Percentiles rank a stretch among this genome's conserved stretches.
Evolutionary conservation across 2,113 vertebrate species (phyloP).

Genomic region (Ursus arctos): DNA sequence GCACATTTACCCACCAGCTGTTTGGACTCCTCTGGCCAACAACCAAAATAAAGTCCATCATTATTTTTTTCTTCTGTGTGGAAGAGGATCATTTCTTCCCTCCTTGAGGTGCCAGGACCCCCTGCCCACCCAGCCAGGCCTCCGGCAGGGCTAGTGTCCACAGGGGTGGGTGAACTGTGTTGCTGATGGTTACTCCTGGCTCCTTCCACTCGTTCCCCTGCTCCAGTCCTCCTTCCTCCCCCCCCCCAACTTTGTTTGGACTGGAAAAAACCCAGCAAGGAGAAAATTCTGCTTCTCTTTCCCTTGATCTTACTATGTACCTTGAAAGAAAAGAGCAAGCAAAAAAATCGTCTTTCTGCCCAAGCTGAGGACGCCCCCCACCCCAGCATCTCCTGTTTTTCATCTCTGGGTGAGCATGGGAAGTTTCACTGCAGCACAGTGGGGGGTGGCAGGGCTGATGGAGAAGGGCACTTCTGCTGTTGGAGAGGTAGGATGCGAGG

Average conservation of each 20-base stretch:
- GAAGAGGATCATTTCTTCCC: conserved; percentile 36
- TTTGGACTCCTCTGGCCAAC: conserved; percentile 80
- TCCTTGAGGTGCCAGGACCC: too few species aligned
- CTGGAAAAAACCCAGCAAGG: neutral
- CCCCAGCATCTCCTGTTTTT: neutral
- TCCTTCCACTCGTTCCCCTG: neutral
- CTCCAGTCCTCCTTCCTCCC: neutral
- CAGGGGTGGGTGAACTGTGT: too few species aligned
- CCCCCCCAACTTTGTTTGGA: neutral
- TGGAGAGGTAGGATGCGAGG: neutral
- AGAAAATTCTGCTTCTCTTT: neutral
- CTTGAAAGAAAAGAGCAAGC: neutral
- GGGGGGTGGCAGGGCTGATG: too few species aligned
- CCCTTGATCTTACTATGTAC: neutral
- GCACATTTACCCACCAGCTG: conserved; percentile 79
- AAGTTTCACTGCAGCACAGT: neutral
- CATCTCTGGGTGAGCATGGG: neutral
- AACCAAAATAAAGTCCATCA: conserved; percentile 83
- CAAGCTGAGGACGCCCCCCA: too few species aligned
- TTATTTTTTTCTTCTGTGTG: conserved; percentile 83
- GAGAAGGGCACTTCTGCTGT: neutral
- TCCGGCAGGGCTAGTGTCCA: fast-evolving
- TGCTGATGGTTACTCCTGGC: neutral
- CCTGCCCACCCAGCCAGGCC: neutral
- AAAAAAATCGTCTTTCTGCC: neutral